Percentiles rank a stretch among this genome's conserved stretches.
Evolutionary conservation across 2,797 vertebrate genomes (phyloP).

Genomic region (Phalanger gymnotis): DNA sequence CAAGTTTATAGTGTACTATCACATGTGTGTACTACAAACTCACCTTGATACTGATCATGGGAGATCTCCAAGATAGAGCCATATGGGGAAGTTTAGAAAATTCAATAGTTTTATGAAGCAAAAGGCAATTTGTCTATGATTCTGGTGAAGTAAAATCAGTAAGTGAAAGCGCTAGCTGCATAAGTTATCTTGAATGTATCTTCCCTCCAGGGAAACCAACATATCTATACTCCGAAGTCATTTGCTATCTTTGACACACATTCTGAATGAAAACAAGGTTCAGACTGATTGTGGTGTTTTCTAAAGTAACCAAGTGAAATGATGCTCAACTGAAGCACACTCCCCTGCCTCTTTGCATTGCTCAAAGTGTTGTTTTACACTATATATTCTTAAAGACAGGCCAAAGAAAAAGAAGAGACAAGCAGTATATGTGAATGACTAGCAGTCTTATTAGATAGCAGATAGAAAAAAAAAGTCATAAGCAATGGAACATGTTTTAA

Average conservation of each 20-base stretch:
- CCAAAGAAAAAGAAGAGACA: background rate
- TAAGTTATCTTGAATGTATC: constrained; percentile 21
- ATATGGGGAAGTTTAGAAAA: constrained; percentile 1
- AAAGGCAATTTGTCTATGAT: constrained; percentile 38
- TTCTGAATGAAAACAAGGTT: constrained; percentile 38
- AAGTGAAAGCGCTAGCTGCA: constrained; percentile 4
- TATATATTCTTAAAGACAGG: background rate
- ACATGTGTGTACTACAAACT: background rate
- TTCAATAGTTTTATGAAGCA: background rate
- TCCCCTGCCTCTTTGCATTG: background rate
- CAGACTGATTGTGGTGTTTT: background rate
- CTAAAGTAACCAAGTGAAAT: background rate
- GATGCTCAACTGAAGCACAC: background rate
- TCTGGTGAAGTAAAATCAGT: constrained; percentile 46
- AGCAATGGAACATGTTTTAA: background rate
- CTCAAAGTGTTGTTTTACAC: background rate
- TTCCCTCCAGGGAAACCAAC: constrained; percentile 29
- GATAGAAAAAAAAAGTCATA: background rate
- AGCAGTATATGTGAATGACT: background rate
- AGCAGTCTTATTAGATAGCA: background rate
- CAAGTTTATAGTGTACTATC: background rate
- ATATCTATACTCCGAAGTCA: constrained; percentile 13
- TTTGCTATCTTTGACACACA: constrained; percentile 24
- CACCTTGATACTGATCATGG: background rate
- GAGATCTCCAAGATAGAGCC: constrained; percentile 13